Percentiles rank a stretch among this genome's conserved stretches.
phyloP scores from a whole-genome alignment of 2,113 vertebrate species.

The Oceanodroma tethys region DNA sequence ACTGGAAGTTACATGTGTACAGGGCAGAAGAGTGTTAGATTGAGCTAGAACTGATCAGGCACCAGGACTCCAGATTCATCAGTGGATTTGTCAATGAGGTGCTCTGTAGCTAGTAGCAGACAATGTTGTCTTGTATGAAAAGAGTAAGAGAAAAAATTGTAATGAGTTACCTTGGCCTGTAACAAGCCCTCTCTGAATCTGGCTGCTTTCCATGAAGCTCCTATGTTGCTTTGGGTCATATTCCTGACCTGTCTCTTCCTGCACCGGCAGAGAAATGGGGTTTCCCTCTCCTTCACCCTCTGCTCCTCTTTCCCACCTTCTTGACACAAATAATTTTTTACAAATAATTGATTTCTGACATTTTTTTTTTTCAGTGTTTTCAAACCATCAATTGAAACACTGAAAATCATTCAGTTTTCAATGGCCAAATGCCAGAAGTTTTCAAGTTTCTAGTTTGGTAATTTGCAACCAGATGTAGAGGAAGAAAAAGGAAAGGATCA shows the following conservation, averaged over 20 bases:
- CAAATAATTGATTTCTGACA: not conserved
- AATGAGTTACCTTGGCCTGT: not conserved
- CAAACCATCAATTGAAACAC: not conserved
- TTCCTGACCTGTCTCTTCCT: not conserved
- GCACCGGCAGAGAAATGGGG: not conserved
- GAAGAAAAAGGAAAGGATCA: not conserved
- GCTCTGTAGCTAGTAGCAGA: not conserved
- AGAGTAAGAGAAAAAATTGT: not conserved
- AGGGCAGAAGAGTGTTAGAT: not conserved
- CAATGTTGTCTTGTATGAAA: not conserved
- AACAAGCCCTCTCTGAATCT: not conserved
- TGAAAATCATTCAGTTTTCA: not conserved
- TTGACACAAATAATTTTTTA: not conserved
- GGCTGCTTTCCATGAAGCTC: not conserved
- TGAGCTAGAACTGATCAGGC: not conserved
- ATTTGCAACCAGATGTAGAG: not conserved
- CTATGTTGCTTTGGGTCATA: accelerated
- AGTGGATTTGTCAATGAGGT: not conserved
- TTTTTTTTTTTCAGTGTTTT: not conserved
- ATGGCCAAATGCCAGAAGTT: not conserved
- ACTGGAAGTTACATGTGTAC: not conserved
- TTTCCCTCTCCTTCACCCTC: not conserved
- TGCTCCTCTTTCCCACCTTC: not conserved
- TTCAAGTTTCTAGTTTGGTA: not conserved
- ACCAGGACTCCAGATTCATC: not conserved